These are phyloP conservation scores for Channa argus DNA, from an alignment of 2,113 vertebrate species.

Conservation along the genomic window DNA sequence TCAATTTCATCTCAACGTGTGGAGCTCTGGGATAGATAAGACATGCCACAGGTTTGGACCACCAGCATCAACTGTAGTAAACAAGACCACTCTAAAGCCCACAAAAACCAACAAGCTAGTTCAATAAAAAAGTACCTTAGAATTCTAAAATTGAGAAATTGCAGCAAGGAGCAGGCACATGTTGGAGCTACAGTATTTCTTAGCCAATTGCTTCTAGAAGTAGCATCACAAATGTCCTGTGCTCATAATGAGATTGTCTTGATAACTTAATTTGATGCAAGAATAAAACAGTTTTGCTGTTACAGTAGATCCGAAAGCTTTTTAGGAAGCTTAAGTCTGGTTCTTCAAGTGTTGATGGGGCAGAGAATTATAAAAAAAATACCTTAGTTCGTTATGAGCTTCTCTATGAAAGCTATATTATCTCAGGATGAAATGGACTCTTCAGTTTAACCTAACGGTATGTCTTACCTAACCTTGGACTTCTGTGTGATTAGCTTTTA, in stretches of 20 bases:
- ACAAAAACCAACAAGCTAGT: too few relatives aligned
- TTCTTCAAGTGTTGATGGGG: background rate
- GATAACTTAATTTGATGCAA: too few relatives aligned
- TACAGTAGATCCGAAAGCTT: background rate
- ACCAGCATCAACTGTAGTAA: background rate
- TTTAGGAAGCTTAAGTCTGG: background rate
- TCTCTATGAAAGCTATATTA: slow-evolving; percentile 10
- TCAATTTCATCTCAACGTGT: slow-evolving; percentile 1
- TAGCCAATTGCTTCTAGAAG: slow-evolving; percentile 35
- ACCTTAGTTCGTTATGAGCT: background rate
- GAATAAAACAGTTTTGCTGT: too few relatives aligned
- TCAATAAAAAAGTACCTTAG: background rate
- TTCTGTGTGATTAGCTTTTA: slow-evolving; percentile 82
- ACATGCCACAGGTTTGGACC: background rate
- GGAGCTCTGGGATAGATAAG: background rate
- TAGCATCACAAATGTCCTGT: slow-evolving; percentile 7
- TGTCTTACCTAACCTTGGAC: slow-evolving; percentile 79
- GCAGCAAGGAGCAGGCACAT: background rate
- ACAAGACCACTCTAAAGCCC: background rate
- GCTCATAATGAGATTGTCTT: slow-evolving; percentile 4
- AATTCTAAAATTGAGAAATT: slow-evolving; percentile 8
- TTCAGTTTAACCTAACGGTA: slow-evolving; percentile 67
- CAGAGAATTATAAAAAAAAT: slow-evolving; percentile 11
- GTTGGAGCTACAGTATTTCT: slow-evolving; percentile 27
- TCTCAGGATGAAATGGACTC: slow-evolving; percentile 50